Base-by-base conservation (phyloP, 2,888 invertebrate species). In the Epistrophella euchroma region DNA sequence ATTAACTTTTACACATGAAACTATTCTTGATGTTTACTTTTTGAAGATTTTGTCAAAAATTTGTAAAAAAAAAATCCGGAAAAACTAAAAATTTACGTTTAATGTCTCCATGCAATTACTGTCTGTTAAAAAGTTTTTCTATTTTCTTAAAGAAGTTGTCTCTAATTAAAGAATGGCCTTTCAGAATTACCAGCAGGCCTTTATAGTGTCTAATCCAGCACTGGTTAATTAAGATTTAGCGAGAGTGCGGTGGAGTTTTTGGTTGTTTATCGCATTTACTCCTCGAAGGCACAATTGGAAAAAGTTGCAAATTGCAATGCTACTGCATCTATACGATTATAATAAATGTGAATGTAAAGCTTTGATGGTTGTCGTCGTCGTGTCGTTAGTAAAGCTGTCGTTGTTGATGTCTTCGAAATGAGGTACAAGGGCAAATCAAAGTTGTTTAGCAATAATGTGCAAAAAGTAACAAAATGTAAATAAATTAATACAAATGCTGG, bases 391-490 rank as follows among this genome's bases (percentile, higher is more conserved):
- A 22, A 15, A 50, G 35, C 19, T 40, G 47, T 64, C 13, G 58
- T 19, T 40, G 75, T 35, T 7, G 76, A 45, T 55, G 76, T 80
- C 76, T 80, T 76, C 80, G 72, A 80, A 85, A 76, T 85, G 85
- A 85, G 85, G 85, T 80, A 80, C 85, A 85, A 85, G 85, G 85
- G 85, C 85, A 85, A 52, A 76, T 62, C 47, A 19, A 43, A 80
- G 85, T 80, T 80, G 76, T 81, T 81, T 73, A 76, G 81, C 85
- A 85, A 76, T 85, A 45, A 80, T 81, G 81, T 81, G 76, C 85
- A 85, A 77, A 85, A 80, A 77, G 52, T 62, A 73, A 76, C 72
- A 79, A 79, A 71, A 19, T 77, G 22, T 40, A 60, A 60, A 84
- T 37, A 75, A 50, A 73, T 15, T 7, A 19, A 19, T 6, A 58